A percentile compares a stretch with the other conserved stretches of the same genome.
These are phyloP conservation scores for Euphysa ruthae DNA, from an alignment of 30 jellyfish, hydroid and myxozoan species.

Conservation along the genomic window DNA sequence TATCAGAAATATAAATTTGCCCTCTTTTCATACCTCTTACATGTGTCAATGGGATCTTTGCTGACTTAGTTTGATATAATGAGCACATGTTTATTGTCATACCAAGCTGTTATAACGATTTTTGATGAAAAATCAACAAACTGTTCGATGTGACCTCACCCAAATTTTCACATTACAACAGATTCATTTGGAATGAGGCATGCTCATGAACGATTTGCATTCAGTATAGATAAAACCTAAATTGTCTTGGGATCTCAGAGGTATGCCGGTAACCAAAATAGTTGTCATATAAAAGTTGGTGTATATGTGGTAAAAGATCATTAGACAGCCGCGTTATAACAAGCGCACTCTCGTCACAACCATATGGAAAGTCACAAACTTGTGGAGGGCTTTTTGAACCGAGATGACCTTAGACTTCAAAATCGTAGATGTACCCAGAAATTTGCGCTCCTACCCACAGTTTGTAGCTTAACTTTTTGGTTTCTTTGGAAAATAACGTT, in stretches of 20 bases:
- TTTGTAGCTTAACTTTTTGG: slow-evolving; percentile 49
- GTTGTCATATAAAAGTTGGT: not conserved
- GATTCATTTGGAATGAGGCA: slow-evolving; percentile 31
- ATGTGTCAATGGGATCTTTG: not conserved
- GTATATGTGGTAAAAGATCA: not conserved
- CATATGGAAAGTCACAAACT: slow-evolving; percentile 36
- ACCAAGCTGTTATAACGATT: slow-evolving; percentile 15
- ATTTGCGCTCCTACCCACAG: slow-evolving; percentile 45
- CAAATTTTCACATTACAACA: slow-evolving; percentile 21
- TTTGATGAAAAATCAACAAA: slow-evolving; percentile 13
- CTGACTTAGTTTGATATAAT: not conserved
- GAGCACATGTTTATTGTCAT: not conserved
- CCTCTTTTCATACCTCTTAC: not conserved
- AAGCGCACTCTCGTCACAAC: slow-evolving; percentile 36
- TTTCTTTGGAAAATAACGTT: slow-evolving; percentile 45
- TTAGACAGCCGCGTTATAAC: slow-evolving; percentile 15
- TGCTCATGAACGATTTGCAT: slow-evolving; percentile 19
- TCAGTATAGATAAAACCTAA: slow-evolving; percentile 22
- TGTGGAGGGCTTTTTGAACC: slow-evolving; percentile 35
- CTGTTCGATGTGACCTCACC: slow-evolving; percentile 29
- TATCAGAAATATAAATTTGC: not conserved
- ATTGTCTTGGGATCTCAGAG: not conserved
- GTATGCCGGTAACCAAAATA: not conserved
- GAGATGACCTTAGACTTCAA: slow-evolving; percentile 33
- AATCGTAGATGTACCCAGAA: slow-evolving; percentile 37